Conservation (phyloP, 2,888 invertebrate genomes). For the Athetis lepigone region DNA sequence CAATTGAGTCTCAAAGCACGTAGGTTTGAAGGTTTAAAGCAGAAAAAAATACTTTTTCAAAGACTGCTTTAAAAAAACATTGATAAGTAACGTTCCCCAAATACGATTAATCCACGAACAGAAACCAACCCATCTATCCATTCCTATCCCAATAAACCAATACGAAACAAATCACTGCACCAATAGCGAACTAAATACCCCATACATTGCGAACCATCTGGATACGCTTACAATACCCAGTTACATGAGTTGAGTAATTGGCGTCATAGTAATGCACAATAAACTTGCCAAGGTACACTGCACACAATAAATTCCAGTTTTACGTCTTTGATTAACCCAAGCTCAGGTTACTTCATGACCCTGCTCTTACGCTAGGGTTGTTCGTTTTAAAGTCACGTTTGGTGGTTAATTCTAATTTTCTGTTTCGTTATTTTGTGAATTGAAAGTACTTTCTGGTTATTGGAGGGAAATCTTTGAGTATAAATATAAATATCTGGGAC, state of each 20-base stretch:
- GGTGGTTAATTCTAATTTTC: no score
- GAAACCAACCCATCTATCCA: neutral
- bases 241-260: slow-evolving; percentile 88
- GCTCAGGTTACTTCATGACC: slow-evolving; percentile 85
- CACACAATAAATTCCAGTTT: slow-evolving; percentile 88
- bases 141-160: slow-evolving; percentile 26
- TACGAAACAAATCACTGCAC: slow-evolving; percentile 35
- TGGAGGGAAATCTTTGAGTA: no score
- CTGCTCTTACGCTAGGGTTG: slow-evolving; percentile 52
- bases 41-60: no score
- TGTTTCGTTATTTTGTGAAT: no score
- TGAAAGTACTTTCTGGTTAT: no score
- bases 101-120: slow-evolving; percentile 19
- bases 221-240: slow-evolving; percentile 54
- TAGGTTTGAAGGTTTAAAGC: no score
- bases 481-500: no score
- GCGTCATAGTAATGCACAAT: slow-evolving; percentile 87
- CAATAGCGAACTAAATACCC: slow-evolving; percentile 35
- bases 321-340: slow-evolving; percentile 87
- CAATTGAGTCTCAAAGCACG: no score
- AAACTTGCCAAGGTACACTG: slow-evolving; percentile 85
- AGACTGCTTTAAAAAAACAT: no score
- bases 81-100: no score
- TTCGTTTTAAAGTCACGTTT: no score
- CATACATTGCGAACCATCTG: slow-evolving; percentile 39